Conservation (phyloP, 2,888 invertebrate genomes). For the Steinernema hermaphroditum region DNA sequence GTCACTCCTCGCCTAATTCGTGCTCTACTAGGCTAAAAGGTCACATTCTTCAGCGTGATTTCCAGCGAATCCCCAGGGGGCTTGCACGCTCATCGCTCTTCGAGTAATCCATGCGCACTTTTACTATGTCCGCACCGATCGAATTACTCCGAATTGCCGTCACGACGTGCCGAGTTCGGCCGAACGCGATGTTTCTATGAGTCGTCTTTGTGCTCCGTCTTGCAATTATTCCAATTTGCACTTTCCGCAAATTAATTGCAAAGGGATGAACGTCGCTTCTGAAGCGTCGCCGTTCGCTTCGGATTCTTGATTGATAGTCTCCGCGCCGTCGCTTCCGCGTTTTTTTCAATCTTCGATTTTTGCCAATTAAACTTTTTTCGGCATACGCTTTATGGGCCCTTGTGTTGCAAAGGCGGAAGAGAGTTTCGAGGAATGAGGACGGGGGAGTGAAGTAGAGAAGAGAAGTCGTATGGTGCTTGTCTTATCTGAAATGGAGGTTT, state of each 20-base stretch:
- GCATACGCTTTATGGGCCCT: neutral
- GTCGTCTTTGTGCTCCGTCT: neutral
- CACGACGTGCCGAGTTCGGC: neutral
- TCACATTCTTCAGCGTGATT: too few species aligned
- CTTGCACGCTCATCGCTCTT: too few species aligned
- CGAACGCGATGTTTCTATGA: neutral
- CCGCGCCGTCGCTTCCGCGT: slow-evolving; percentile 10
- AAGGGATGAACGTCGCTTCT: neutral
- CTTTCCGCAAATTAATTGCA: slow-evolving; percentile 11
- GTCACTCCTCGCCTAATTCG: too few species aligned
- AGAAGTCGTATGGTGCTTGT: neutral
- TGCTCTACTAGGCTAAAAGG: too few species aligned
- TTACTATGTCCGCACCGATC: too few species aligned
- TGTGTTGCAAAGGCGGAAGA: neutral
- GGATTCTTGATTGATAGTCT: slow-evolving; percentile 12
- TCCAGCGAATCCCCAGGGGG: too few species aligned
- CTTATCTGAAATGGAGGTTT: too few species aligned
- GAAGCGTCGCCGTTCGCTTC: neutral
- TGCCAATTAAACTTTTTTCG: neutral
- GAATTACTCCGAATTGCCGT: too few species aligned
- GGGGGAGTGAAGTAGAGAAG: neutral
- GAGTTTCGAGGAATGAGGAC: neutral
- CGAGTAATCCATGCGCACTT: too few species aligned
- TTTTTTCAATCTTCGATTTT: slow-evolving; percentile 34
- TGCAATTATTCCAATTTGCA: slow-evolving; percentile 10